phyloP scores from a whole-genome alignment of 1,140 invertebrate genomes.

The Galleria mellonella region DNA sequence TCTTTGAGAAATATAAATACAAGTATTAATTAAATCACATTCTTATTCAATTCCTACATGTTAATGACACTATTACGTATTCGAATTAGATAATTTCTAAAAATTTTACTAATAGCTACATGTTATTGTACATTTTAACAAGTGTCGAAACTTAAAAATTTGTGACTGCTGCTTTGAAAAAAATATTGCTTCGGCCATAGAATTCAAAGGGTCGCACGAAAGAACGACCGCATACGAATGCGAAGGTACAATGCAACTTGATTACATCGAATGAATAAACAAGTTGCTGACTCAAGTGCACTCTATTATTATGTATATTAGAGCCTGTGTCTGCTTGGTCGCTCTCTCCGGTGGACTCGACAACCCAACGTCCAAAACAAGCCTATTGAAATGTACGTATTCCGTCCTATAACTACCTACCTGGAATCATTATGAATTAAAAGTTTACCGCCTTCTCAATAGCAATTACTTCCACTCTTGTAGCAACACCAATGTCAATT shows the following conservation, averaged over 20 bases:
- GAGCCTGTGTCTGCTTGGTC: conserved; percentile 3
- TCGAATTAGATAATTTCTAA: too few relatives aligned
- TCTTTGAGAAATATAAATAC: too few relatives aligned
- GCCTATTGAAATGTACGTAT: background rate
- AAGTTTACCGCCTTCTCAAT: background rate
- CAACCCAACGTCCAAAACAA: background rate
- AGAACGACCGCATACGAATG: conserved; percentile 18
- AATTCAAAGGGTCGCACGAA: conserved; percentile 11
- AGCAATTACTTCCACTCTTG: too few relatives aligned
- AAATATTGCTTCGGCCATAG: conserved; percentile 11
- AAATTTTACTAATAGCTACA: too few relatives aligned
- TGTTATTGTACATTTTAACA: too few relatives aligned
- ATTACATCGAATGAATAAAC: conserved; percentile 33
- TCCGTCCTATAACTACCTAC: background rate
- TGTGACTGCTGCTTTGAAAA: conserved; percentile 5
- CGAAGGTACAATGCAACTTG: conserved; percentile 22
- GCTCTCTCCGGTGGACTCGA: background rate
- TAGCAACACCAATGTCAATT: too few relatives aligned
- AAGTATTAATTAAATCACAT: too few relatives aligned
- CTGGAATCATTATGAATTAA: conserved; percentile 1
- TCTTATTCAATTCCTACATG: too few relatives aligned
- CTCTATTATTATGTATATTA: conserved; percentile 29
- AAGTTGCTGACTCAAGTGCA: conserved; percentile 24
- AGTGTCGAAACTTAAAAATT: background rate
- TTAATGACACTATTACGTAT: too few relatives aligned